phyloP scores from a whole-genome alignment of 2,113 vertebrate genomes.

The Aspiorhynchus laticeps region DNA sequence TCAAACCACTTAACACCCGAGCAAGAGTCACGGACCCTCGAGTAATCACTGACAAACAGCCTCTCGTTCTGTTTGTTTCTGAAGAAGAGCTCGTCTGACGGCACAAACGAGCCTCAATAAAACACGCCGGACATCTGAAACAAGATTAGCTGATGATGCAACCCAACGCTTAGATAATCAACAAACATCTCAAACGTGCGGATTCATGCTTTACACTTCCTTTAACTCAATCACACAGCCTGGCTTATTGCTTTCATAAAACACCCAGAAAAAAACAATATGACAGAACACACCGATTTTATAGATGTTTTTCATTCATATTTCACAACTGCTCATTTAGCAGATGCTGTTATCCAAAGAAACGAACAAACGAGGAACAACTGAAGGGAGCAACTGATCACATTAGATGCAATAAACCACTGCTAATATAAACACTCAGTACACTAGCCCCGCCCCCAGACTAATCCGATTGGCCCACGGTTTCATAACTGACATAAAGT shows the following conservation, averaged over 20 bases:
- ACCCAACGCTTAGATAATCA: not conserved
- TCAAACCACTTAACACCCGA: constrained; percentile 11
- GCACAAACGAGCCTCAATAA: not conserved
- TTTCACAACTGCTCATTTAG: not conserved
- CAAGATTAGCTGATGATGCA: not conserved
- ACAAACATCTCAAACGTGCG: not conserved
- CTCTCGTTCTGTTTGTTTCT: not conserved
- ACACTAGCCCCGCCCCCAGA: not conserved
- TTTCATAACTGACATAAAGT: too few relatives aligned
- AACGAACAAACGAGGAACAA: not conserved
- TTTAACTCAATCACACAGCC: not conserved
- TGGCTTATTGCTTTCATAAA: not conserved
- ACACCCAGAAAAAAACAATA: not conserved
- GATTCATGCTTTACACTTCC: not conserved
- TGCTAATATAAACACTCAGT: not conserved
- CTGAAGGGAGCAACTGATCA: not conserved
- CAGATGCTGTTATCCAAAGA: not conserved
- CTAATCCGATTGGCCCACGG: not conserved
- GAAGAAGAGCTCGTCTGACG: not conserved
- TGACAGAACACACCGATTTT: not conserved
- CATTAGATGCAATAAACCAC: not conserved
- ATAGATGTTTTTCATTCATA: not conserved
- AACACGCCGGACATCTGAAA: not conserved
- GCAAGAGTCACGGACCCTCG: not conserved
- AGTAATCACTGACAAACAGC: not conserved